A percentile compares a stretch with the other conserved stretches of the same genome.
phyloP scores from a whole-genome alignment of 2,888 invertebrate species.

The Anorthoa munda region DNA sequence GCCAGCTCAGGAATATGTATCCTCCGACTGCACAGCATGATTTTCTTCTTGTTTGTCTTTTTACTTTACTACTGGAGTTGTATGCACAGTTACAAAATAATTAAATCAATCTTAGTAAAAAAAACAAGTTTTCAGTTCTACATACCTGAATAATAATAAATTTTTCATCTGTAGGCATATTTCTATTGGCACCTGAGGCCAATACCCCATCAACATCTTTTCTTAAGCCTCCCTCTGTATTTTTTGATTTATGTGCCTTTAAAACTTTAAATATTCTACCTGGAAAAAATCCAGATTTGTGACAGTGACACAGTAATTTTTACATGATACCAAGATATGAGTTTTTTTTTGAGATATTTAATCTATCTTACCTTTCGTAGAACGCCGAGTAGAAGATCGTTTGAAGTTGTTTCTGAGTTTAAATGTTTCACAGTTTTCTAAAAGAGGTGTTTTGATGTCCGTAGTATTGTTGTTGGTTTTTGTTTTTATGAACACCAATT shows the following conservation, averaged over 20 bases:
- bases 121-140: not conserved
- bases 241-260: conserved; percentile 80
- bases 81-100: not conserved
- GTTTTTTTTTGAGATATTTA: not conserved
- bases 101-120: not conserved
- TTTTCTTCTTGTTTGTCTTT: too few relatives aligned
- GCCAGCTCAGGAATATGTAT: too few relatives aligned
- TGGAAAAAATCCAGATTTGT: conserved; percentile 54
- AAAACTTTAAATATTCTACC: conserved; percentile 86
- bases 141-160: conserved; percentile 78
- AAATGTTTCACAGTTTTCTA: conserved; percentile 86
- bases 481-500: conserved; percentile 92
- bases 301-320: too few relatives aligned
- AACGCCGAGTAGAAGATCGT: conserved; percentile 84
- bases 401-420: conserved; percentile 87
- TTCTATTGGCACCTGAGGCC: conserved; percentile 54
- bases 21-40: too few relatives aligned
- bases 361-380: conserved; percentile 81
- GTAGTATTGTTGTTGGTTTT: conserved; percentile 71
- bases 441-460: conserved; percentile 76
- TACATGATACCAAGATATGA: not conserved
- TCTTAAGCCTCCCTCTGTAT: conserved; percentile 68
- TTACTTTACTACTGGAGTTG: not conserved
- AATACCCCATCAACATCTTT: conserved; percentile 58
- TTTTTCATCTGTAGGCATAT: conserved; percentile 66